These are phyloP conservation scores for Lasioglossum zephyrum DNA, from an alignment of 2,888 invertebrate species.

Conservation along the genomic window DNA sequence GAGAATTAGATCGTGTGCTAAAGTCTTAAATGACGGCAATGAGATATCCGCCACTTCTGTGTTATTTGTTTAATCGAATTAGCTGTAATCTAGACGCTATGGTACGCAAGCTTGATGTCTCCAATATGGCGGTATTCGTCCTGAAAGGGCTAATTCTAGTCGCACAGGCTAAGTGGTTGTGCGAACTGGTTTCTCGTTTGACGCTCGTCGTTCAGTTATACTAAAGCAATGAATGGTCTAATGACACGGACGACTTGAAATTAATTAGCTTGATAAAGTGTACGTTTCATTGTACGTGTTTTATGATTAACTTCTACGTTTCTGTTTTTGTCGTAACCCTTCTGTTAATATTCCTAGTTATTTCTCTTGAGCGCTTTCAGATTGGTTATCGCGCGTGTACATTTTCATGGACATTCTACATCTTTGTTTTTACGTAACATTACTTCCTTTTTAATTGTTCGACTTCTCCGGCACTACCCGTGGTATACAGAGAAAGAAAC, in stretches of 20 bases:
- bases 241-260: not conserved
- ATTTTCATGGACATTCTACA: too few relatives aligned
- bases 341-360: not conserved
- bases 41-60: not conserved
- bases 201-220: not conserved
- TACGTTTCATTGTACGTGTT: not conserved
- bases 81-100: not conserved
- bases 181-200: not conserved
- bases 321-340: not conserved
- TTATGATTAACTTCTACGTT: not conserved
- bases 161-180: not conserved
- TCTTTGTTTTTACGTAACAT: too few relatives aligned
- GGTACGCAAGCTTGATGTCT: not conserved
- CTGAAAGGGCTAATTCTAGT: not conserved
- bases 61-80: not conserved
- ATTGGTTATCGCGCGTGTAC: not conserved
- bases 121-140: not conserved
- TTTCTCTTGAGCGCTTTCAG: not conserved
- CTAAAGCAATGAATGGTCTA: not conserved
- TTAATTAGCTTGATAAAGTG: not conserved
- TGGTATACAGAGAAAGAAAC: too few relatives aligned
- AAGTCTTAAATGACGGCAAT: not conserved
- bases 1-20: too few relatives aligned
- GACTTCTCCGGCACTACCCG: too few relatives aligned
- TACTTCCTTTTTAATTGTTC: too few relatives aligned